A percentile compares a stretch with the other conserved stretches of the same genome.
Conservation (phyloP, 2,797 vertebrate species). For the Mareca strepera region DNA sequence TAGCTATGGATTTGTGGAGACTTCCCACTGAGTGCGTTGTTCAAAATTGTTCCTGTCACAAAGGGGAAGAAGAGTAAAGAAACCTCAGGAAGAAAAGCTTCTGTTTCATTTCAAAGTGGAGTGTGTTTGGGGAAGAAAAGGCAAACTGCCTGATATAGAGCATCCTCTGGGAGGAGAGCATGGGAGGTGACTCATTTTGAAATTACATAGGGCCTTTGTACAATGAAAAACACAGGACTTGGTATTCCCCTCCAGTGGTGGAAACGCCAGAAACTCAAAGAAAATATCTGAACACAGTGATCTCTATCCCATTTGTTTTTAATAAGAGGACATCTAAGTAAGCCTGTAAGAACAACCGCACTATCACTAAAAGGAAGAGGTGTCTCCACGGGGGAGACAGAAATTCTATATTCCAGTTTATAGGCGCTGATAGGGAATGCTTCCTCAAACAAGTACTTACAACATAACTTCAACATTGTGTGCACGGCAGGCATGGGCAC, state of each 20-base stretch:
- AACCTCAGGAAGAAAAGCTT: background rate
- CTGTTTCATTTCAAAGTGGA: background rate
- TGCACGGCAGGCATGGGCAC: background rate
- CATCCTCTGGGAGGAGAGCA: fast-evolving
- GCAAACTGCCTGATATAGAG: background rate
- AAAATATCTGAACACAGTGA: background rate
- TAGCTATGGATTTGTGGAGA: background rate
- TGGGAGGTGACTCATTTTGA: background rate
- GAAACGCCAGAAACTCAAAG: background rate
- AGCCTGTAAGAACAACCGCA: background rate
- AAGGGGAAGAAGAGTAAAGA: background rate
- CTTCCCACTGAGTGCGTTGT: background rate
- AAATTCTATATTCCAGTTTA: background rate
- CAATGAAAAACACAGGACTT: background rate
- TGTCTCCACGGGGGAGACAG: background rate
- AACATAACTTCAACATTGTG: background rate
- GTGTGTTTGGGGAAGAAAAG: background rate
- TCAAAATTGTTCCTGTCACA: background rate
- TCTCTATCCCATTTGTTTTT: background rate
- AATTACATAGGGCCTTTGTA: background rate
- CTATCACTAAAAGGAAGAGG: background rate
- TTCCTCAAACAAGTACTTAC: background rate
- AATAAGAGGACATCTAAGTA: background rate
- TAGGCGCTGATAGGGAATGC: background rate
- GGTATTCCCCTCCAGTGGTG: background rate